These are phyloP conservation scores for Brachionichthys hirsutus DNA, from an alignment of 2,113 vertebrate genomes.

Conservation along the genomic window DNA sequence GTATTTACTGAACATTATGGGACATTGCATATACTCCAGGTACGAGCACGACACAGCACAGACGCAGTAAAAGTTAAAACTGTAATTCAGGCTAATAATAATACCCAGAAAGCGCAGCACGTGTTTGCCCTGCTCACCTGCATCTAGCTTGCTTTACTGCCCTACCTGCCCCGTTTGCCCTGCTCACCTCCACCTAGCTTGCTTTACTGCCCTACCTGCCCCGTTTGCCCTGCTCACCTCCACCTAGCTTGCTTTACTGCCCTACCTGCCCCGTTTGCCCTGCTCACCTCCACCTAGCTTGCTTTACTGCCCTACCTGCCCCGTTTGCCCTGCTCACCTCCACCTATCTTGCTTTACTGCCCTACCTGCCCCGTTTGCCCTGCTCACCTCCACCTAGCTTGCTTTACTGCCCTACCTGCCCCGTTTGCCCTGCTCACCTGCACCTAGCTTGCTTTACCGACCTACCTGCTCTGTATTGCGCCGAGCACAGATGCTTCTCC, in stretches of 20 bases:
- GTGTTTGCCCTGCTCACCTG: too few species aligned
- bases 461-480: constrained; percentile 83
- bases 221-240: constrained; percentile 70
- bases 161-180: not conserved
- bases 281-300: constrained; percentile 1
- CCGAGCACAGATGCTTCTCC: constrained; percentile 88
- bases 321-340: constrained; percentile 23
- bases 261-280: constrained; percentile 82
- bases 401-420: too few species aligned
- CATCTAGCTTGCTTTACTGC: too few species aligned
- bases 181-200: constrained; percentile 1
- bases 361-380: too few species aligned
- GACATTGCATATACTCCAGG: too few species aligned
- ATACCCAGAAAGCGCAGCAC: constrained; percentile 6
- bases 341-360: too few species aligned
- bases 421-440: not conserved
- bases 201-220: constrained; percentile 67
- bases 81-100: not conserved
- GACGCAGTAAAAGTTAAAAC: too few species aligned
- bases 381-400: too few species aligned
- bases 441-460: not conserved
- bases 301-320: constrained; percentile 67
- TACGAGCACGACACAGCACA: too few species aligned
- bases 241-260: not conserved
- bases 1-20: too few species aligned